phyloP scores from a whole-genome alignment of 2,888 invertebrate genomes.

The Xestia sexstrigata region DNA sequence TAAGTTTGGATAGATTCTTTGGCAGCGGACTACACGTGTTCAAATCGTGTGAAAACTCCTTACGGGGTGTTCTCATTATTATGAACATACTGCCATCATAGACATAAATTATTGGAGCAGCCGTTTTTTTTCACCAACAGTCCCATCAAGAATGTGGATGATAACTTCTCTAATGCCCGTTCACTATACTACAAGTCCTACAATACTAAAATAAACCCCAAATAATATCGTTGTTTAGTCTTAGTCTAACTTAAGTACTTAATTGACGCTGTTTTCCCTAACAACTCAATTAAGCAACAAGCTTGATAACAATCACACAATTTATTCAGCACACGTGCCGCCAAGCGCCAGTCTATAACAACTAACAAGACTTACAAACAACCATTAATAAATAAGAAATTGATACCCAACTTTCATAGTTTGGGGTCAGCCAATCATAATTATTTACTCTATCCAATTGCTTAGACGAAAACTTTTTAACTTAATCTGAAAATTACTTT shows the following conservation, averaged over 20 bases:
- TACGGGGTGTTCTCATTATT: too few species aligned
- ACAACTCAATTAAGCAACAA: background rate
- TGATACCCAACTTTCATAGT: conserved; percentile 49
- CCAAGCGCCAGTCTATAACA: background rate
- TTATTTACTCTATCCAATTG: conserved; percentile 45
- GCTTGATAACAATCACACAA: conserved; percentile 6
- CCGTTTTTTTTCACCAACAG: background rate
- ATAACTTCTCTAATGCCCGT: background rate
- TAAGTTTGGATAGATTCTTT: too few species aligned
- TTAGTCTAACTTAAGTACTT: conserved; percentile 4
- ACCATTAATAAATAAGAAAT: conserved; percentile 53
- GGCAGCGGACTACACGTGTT: too few species aligned
- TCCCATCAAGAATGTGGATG: background rate
- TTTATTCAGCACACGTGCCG: conserved; percentile 14
- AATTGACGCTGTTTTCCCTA: conserved; percentile 11
- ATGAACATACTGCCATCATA: too few species aligned
- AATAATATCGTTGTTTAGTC: background rate
- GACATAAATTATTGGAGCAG: background rate
- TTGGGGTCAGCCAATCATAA: conserved; percentile 34
- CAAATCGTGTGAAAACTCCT: too few species aligned
- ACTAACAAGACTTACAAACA: conserved; percentile 19
- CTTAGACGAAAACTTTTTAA: conserved; percentile 46
- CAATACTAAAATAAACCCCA: background rate
- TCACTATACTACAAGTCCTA: background rate
- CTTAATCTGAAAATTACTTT: conserved; percentile 55